Conservation (phyloP, 2,797 vertebrate species). For the Oceanodroma leucorhoa region DNA sequence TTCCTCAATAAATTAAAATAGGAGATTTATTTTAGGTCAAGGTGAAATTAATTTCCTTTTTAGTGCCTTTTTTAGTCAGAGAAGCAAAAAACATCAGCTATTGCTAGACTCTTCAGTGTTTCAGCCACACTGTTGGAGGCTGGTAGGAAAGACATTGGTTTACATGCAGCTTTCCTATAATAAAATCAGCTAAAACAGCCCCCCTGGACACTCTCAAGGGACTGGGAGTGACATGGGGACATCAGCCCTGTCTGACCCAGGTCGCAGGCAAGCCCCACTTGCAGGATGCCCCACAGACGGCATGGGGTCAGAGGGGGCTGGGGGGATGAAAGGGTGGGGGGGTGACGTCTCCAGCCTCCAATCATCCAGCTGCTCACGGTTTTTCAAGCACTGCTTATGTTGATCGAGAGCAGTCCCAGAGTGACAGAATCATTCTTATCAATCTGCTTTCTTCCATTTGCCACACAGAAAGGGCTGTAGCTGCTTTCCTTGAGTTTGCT, state of each 20-base stretch:
- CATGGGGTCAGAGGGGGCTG: not conserved
- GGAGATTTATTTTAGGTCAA: not conserved
- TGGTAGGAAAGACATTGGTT: not conserved
- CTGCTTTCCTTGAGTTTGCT: not conserved
- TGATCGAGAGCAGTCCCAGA: constrained; percentile 39
- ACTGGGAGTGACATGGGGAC: constrained; percentile 28
- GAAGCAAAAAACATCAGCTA: not conserved
- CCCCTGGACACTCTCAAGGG: not conserved
- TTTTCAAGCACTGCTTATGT: constrained; percentile 34
- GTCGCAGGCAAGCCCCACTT: not conserved
- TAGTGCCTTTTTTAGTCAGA: not conserved
- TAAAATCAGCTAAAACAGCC: not conserved
- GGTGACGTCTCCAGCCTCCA: not conserved
- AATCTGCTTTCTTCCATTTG: constrained; percentile 29
- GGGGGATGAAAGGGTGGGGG: not conserved
- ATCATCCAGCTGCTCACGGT: not conserved
- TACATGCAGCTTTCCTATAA: not conserved
- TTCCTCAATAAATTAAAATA: not conserved
- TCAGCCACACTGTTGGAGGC: not conserved
- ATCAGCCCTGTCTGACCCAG: not conserved
- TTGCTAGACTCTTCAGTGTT: not conserved
- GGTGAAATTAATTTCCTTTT: not conserved
- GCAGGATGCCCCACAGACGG: constrained; percentile 3
- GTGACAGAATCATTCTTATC: constrained; percentile 45
- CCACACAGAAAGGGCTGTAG: not conserved